These are phyloP conservation scores for Drosophila nasuta DNA, from an alignment of 1,140 invertebrate species.

Conservation along the genomic window DNA sequence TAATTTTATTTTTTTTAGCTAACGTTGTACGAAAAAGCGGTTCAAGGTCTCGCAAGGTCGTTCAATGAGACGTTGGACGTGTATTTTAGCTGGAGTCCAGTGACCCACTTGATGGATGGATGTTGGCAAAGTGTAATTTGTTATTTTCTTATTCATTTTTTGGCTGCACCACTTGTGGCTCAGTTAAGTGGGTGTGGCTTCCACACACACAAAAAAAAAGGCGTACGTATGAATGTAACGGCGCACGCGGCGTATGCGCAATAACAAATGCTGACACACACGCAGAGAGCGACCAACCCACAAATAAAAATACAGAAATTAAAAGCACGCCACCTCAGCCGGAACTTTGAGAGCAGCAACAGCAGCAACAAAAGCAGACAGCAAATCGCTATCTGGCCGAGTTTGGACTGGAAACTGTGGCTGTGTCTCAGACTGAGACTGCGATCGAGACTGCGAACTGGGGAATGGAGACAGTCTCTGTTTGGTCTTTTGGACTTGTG, in stretches of 20 bases:
- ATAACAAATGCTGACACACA: constrained; percentile 46
- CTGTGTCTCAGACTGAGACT: constrained; percentile 35
- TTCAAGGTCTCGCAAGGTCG: constrained; percentile 83
- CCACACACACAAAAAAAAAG: neutral
- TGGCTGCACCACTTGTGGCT: neutral
- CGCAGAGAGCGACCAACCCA: constrained; percentile 39
- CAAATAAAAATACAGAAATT: constrained; percentile 46
- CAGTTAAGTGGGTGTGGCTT: constrained; percentile 26
- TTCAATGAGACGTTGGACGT: constrained; percentile 33
- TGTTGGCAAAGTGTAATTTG: constrained; percentile 22
- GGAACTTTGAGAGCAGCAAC: constrained; percentile 63
- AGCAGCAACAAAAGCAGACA: constrained; percentile 20
- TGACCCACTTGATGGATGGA: constrained; percentile 75
- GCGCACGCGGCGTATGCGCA: constrained; percentile 76
- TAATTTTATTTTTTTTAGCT: constrained; percentile 13
- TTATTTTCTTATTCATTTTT: neutral
- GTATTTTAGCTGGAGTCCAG: constrained; percentile 60
- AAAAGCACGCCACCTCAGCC: constrained; percentile 59
- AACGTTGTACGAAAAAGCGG: constrained; percentile 28
- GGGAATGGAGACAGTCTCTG: constrained; percentile 10
- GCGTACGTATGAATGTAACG: constrained; percentile 36
- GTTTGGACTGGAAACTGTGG: constrained; percentile 37
- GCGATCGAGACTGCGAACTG: constrained; percentile 37
- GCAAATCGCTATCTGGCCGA: constrained; percentile 35
- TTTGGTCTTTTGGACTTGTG: neutral